phyloP scores from a whole-genome alignment of 2,797 vertebrate species.

The Sitta carolinensis region DNA sequence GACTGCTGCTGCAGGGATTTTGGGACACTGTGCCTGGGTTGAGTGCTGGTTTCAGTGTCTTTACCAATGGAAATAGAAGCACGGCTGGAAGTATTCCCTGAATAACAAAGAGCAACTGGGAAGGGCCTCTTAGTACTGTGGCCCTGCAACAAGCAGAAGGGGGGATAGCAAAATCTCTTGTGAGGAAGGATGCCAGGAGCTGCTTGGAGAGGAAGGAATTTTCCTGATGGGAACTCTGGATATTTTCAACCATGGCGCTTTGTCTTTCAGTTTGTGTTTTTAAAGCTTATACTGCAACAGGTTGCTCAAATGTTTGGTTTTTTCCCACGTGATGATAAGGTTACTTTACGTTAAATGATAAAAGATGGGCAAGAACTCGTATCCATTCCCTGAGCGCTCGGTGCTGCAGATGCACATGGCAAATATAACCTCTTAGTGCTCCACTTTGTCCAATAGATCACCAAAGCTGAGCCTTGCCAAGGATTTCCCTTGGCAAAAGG shows the following conservation, averaged over 20 bases:
- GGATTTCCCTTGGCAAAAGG: background rate
- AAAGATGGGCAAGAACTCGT: background rate
- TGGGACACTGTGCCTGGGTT: background rate
- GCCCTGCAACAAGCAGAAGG: background rate
- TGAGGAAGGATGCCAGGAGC: background rate
- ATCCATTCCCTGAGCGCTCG: background rate
- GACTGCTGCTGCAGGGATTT: background rate
- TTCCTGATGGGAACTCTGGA: background rate
- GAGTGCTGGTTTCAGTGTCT: background rate
- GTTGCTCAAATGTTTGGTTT: background rate
- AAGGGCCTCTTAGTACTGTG: background rate
- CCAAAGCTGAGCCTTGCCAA: background rate
- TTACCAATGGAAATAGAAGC: constrained; percentile 3
- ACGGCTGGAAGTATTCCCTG: background rate
- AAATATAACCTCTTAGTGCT: background rate
- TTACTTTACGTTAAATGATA: constrained; percentile 16
- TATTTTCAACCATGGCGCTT: constrained; percentile 17
- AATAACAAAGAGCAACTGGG: background rate
- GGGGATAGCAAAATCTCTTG: background rate
- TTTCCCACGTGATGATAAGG: background rate
- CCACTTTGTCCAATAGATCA: background rate
- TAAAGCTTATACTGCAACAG: constrained; percentile 12
- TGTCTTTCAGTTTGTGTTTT: constrained; percentile 27
- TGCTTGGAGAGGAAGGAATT: background rate
- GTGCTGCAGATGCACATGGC: background rate